phyloP scores from a whole-genome alignment of 2,888 invertebrate species.

The Anoplius nigerrimus region DNA sequence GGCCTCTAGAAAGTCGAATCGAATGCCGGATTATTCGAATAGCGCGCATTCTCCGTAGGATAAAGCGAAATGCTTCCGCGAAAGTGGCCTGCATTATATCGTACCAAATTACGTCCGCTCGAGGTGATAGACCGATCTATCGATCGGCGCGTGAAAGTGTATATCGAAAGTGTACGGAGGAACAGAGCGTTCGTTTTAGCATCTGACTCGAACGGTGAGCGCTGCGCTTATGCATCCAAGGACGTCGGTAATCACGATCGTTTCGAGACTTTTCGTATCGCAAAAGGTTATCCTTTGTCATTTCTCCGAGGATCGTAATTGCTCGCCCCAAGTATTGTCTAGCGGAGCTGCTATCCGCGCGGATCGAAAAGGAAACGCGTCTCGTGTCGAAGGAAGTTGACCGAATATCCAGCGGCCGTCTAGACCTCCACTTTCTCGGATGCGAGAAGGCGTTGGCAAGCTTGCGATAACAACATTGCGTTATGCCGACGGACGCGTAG shows the following conservation, averaged over 20 bases:
- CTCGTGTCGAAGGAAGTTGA: too few species aligned
- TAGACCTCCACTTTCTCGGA: too few species aligned
- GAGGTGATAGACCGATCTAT: slow-evolving; percentile 29
- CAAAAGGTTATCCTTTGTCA: background rate
- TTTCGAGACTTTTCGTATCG: background rate
- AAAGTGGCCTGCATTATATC: slow-evolving; percentile 52
- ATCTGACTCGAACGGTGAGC: background rate
- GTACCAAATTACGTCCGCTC: slow-evolving; percentile 30
- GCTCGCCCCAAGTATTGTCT: too few species aligned
- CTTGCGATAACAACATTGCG: too few species aligned
- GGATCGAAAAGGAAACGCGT: too few species aligned
- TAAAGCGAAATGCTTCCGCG: slow-evolving; percentile 61
- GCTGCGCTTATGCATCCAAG: slow-evolving; percentile 6
- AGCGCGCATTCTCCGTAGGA: slow-evolving; percentile 54
- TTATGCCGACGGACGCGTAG: too few species aligned
- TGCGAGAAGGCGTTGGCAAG: too few species aligned
- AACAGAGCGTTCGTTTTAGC: background rate
- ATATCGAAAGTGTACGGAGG: slow-evolving; percentile 36
- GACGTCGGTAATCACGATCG: slow-evolving; percentile 20
- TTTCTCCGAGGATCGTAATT: too few species aligned
- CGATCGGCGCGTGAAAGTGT: slow-evolving; percentile 46
- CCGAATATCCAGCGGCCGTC: too few species aligned
- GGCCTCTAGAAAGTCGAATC: slow-evolving; percentile 65
- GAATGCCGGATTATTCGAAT: slow-evolving; percentile 62
- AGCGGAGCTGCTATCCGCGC: too few species aligned